Percentiles rank a stretch among this genome's conserved stretches.
Evolutionary conservation across 1,140 invertebrate genomes (phyloP).

Genomic region (roundworm (Caenorhabditis elegans)): DNA sequence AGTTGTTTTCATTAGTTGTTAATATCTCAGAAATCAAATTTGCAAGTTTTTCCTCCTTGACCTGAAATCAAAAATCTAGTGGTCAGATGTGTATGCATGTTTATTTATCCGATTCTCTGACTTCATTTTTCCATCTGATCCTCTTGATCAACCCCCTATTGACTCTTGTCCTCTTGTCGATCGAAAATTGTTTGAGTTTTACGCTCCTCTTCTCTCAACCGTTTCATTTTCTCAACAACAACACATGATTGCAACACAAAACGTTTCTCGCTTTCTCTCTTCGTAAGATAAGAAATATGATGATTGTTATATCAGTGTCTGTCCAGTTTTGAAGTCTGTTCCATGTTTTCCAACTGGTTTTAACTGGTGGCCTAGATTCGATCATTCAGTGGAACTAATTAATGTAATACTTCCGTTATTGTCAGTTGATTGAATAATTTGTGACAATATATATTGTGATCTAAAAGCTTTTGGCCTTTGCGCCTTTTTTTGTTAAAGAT

Average conservation of each 20-base stretch:
- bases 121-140: neutral
- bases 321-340: no score
- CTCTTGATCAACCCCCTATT: neutral
- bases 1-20: no score
- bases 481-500: no score
- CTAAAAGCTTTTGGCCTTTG: no score
- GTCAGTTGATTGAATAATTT: no score
- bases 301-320: no score
- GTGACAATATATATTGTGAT: no score
- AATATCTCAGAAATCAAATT: neutral
- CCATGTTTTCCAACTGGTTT: no score
- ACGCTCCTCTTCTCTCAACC: neutral
- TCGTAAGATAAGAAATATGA: neutral
- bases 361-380: no score
- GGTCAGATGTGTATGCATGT: neutral
- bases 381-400: no score
- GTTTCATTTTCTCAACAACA: neutral
- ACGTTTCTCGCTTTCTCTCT: neutral
- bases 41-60: neutral
- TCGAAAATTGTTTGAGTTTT: neutral
- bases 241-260: conserved; percentile 18
- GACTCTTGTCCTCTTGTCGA: conserved; percentile 14
- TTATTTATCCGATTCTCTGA: neutral
- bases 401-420: no score
- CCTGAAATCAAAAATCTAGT: neutral